These are phyloP conservation scores for Neodon shergylaensis DNA, from an alignment of 2,113 vertebrate species.

Conservation along the genomic window DNA sequence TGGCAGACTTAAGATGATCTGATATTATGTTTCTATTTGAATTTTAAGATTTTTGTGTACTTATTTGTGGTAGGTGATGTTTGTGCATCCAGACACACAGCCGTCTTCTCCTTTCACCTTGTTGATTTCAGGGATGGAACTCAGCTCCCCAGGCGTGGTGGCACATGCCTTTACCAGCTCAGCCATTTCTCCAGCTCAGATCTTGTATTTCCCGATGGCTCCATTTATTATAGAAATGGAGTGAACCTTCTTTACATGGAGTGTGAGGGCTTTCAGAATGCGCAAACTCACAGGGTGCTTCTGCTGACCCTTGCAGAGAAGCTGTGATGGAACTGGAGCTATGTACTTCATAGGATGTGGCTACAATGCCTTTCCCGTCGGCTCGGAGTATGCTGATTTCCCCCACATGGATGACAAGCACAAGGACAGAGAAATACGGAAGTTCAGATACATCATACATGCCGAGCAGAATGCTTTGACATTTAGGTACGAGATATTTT, in stretches of 20 bases:
- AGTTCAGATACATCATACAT: slow-evolving; percentile 96
- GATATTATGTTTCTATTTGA: not conserved
- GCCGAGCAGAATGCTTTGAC: slow-evolving; percentile 97
- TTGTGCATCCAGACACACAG: not conserved
- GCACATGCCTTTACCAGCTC: not conserved
- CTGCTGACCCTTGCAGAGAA: slow-evolving; percentile 83
- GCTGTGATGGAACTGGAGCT: slow-evolving; percentile 90
- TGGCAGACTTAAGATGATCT: not conserved
- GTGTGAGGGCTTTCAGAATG: slow-evolving; percentile 4
- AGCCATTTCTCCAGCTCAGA: not conserved
- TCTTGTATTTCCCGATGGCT: not conserved
- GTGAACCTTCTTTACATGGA: not conserved
- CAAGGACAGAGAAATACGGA: slow-evolving; percentile 92
- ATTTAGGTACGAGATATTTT: slow-evolving; percentile 90
- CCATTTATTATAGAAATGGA: not conserved
- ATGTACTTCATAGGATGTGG: slow-evolving; percentile 95
- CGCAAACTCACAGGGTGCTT: slow-evolving; percentile 21
- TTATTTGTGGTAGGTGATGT: not conserved
- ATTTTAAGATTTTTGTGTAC: not conserved
- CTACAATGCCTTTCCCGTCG: slow-evolving; percentile 96
- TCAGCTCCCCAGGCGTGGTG: not conserved
- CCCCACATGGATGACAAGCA: slow-evolving; percentile 96
- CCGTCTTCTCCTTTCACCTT: not conserved
- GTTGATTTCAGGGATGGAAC: not conserved
- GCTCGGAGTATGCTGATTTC: slow-evolving; percentile 95